These are phyloP conservation scores for Ophion slaviceki DNA, from an alignment of 2,888 invertebrate species.

Conservation along the genomic window DNA sequence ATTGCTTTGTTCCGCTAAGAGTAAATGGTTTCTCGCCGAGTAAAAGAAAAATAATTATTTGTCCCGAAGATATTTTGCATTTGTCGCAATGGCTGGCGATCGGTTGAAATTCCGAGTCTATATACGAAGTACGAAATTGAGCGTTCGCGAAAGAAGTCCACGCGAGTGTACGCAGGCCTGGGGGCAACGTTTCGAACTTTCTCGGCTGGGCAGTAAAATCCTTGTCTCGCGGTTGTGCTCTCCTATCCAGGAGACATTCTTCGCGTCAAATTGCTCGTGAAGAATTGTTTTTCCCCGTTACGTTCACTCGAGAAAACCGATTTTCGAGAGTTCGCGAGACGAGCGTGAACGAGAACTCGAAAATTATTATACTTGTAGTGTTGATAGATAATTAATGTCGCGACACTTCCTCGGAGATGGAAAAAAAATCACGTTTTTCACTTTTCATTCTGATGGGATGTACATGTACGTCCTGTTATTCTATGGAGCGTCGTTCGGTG, in stretches of 20 bases:
- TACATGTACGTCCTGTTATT: no score
- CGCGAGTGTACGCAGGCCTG: not conserved
- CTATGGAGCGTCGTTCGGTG: no score
- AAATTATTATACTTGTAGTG: not conserved
- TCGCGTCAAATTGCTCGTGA: constrained; percentile 72
- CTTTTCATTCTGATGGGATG: not conserved
- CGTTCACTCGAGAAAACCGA: constrained; percentile 14
- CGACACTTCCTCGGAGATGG: not conserved
- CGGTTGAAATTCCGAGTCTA: constrained; percentile 6
- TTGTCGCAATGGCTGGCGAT: not conserved
- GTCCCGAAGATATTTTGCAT: constrained; percentile 2
- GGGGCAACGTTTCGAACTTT: constrained; percentile 49
- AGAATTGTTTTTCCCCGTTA: constrained; percentile 62
- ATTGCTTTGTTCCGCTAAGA: not conserved
- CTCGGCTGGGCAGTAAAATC: constrained; percentile 47
- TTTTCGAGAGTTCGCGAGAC: not conserved
- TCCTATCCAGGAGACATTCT: constrained; percentile 69
- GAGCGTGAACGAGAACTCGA: not conserved
- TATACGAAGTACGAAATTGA: constrained; percentile 19
- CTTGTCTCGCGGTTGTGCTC: constrained; percentile 41
- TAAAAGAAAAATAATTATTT: not conserved
- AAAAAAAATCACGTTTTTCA: not conserved
- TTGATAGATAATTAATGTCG: not conserved
- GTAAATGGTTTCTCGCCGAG: not conserved
- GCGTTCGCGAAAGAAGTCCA: constrained; percentile 13